Evolutionary conservation across 2,888 invertebrate genomes (phyloP).

Genomic region (Scrobipalpa costella): DNA sequence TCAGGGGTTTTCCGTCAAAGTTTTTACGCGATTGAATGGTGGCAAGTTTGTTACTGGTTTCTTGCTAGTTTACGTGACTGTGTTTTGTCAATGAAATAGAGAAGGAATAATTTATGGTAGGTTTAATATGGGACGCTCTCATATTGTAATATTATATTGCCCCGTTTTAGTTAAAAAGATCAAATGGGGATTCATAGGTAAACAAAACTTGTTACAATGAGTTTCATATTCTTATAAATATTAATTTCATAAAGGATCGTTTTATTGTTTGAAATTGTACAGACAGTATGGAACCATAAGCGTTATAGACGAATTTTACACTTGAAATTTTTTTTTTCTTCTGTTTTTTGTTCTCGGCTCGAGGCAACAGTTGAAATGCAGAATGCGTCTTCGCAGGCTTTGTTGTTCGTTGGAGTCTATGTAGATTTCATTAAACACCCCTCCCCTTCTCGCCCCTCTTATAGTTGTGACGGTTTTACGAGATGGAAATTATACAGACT

Average conservation of each 20-base stretch:
- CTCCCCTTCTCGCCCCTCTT: not conserved
- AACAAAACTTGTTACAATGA: too few relatives aligned
- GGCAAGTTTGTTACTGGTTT: not conserved
- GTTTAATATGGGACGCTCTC: too few relatives aligned
- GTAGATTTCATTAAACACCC: conserved; percentile 52
- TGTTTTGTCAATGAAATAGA: too few relatives aligned
- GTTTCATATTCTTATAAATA: too few relatives aligned
- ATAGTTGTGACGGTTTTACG: conserved; percentile 17
- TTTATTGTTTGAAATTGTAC: too few relatives aligned
- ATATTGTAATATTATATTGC: too few relatives aligned
- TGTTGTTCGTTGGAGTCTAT: conserved; percentile 52
- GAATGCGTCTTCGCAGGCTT: conserved; percentile 61
- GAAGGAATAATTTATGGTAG: too few relatives aligned
- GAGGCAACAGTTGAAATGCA: conserved; percentile 58
- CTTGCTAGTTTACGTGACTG: not conserved
- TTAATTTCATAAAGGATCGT: too few relatives aligned
- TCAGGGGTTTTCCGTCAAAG: not conserved
- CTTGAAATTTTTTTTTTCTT: conserved; percentile 28
- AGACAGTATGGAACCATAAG: not conserved
- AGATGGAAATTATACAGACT: conserved; percentile 21
- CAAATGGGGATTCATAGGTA: too few relatives aligned
- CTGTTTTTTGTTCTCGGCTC: conserved; percentile 48
- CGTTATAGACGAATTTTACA: not conserved
- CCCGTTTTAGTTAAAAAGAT: too few relatives aligned
- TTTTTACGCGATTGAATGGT: not conserved